Conservation (phyloP, 2,113 vertebrate genomes). For the Sterna hirundo region DNA sequence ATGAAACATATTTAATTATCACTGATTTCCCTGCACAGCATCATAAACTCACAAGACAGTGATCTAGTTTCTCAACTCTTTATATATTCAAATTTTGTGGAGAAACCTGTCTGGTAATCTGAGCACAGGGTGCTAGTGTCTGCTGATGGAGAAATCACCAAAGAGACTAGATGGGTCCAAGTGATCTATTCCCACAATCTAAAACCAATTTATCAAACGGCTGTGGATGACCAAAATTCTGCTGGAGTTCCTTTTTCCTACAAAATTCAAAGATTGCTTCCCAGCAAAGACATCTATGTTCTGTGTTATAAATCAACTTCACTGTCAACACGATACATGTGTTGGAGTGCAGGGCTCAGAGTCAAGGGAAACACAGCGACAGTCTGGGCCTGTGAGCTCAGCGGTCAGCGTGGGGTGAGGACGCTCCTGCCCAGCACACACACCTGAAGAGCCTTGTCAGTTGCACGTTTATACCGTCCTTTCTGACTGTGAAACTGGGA, state of each 20-base stretch:
- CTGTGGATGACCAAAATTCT: background rate
- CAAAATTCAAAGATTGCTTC: background rate
- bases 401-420: too few species aligned
- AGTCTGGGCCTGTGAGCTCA: background rate
- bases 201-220: background rate
- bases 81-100: background rate
- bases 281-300: background rate
- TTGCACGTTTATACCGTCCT: background rate
- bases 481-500: background rate
- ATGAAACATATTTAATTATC: background rate
- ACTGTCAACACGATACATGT: background rate
- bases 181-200: background rate
- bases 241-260: background rate
- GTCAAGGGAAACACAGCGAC: background rate
- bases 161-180: background rate
- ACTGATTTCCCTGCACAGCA: background rate
- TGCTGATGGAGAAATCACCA: background rate
- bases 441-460: background rate
- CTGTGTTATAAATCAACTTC: background rate
- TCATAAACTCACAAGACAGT: background rate
- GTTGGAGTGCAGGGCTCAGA: background rate
- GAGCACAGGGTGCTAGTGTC: background rate
- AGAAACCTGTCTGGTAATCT: background rate
- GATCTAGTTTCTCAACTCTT: background rate
- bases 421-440: background rate